Evolutionary conservation across 2,797 vertebrate species (phyloP), one percentile per base, ranked within the genome.

Genomic region (Erethizon dorsatum): DNA sequence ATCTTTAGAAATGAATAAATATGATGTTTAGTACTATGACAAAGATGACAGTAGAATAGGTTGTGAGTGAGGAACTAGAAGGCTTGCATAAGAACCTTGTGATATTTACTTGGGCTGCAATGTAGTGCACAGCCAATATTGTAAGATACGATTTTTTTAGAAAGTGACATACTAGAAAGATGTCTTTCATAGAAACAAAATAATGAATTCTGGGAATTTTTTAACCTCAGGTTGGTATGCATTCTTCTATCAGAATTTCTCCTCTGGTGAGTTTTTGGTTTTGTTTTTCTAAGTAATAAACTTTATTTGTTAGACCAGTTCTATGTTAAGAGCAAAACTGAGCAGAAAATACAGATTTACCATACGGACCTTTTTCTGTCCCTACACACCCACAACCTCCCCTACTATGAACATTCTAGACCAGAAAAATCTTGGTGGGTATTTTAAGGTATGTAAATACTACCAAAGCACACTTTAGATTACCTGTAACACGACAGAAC

Each of bases 401-500:
- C 52, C 47, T 83, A 71, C n/a, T 87, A 73, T 26, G 4, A 4
- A 83, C 10, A 73, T 45, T 15, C 10, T 59, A 77, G 28, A 90
- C 0, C 37, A 59, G 45, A 75, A 61, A 82, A 52, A n/a, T 18
- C 22, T 52, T 17, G 37, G n/a, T 59, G 18, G 5, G 5, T 73
- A 83, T 92, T 37, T 41, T 26, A 89, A 84, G 31, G 6, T 71
- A 8, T 31, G 20, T 52, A 82, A 94, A 95, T 50, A 47, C 59
- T 20, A 91, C 56, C 6, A 84, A 92, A 96, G 11, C 18, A 54
- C 15, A 50, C 37, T 54, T 89, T 47, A 69, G 24, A 97, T 99
- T 99, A 99, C 99, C 99, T 99, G 99, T 99, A 99, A 99, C 96
- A 99, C 99, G 98, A 99, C 99, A 90, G 99, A 99, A 98, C 99